A percentile compares a stretch with the other conserved stretches of the same genome.
phyloP scores from a whole-genome alignment of 2,888 invertebrate species.

The Heteromyza rotundicornis region DNA sequence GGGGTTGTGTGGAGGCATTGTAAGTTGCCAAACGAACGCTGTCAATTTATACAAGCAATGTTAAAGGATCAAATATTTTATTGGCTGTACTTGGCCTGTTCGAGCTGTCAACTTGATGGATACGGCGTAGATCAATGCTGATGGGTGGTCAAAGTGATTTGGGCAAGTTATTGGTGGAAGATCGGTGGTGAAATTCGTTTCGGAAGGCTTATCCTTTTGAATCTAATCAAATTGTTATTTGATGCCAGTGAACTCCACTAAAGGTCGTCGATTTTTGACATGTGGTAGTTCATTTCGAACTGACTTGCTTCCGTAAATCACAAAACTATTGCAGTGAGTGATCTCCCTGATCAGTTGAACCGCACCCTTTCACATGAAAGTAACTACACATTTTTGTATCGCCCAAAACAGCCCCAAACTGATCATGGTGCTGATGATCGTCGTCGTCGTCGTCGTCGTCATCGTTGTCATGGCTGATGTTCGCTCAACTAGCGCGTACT shows the following conservation, averaged over 20 bases:
- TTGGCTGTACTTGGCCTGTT: slow-evolving; percentile 24
- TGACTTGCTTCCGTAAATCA: neutral
- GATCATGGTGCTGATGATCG: neutral
- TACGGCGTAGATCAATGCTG: slow-evolving; percentile 34
- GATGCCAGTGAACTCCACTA: too few species aligned
- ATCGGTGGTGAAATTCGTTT: neutral
- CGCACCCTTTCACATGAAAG: neutral
- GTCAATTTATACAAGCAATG: slow-evolving; percentile 55
- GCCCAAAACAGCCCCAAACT: neutral
- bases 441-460: neutral
- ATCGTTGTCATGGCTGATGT: neutral
- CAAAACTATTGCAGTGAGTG: too few species aligned
- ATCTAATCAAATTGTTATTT: too few species aligned
- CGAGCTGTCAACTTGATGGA: slow-evolving; percentile 39
- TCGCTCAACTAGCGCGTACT: slow-evolving; percentile 6
- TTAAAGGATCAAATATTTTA: slow-evolving; percentile 31
- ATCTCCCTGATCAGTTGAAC: neutral
- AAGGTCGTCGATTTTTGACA: neutral
- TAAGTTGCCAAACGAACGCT: slow-evolving; percentile 32
- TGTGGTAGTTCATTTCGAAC: neutral
- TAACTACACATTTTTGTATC: neutral
- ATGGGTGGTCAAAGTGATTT: slow-evolving; percentile 31
- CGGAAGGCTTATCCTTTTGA: too few species aligned
- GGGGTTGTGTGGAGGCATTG: neutral
- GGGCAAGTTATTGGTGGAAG: too few species aligned